phyloP scores from a whole-genome alignment of 1,140 invertebrate species.

The Globodera rostochiensis region DNA sequence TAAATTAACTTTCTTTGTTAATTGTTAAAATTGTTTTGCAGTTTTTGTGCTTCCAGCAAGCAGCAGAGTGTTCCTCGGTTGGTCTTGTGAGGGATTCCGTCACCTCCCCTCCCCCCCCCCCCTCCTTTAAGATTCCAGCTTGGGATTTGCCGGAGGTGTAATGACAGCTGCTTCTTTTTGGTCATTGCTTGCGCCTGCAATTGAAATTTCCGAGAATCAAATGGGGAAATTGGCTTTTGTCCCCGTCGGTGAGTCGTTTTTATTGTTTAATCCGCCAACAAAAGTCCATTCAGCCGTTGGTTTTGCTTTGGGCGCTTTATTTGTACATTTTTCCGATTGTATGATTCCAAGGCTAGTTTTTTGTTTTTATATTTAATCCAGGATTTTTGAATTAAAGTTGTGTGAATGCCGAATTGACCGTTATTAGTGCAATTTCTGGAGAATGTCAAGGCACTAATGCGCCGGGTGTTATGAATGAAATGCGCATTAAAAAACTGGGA shows the following conservation, averaged over 20 bases:
- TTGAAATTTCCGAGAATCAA: constrained; percentile 78
- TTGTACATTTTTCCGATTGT: constrained; percentile 88
- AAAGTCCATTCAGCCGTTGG: constrained; percentile 70
- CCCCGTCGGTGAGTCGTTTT: constrained; percentile 73
- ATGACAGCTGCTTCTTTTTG: constrained; percentile 98
- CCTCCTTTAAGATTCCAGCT: constrained; percentile 75
- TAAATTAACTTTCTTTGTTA: neutral
- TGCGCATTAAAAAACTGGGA: neutral
- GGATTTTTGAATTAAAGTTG: constrained; percentile 34
- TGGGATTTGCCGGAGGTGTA: constrained; percentile 93
- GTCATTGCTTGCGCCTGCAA: constrained; percentile 90
- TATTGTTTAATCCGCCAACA: neutral
- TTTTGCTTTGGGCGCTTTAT: constrained; percentile 88
- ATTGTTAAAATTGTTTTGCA: neutral
- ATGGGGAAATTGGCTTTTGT: constrained; percentile 84
- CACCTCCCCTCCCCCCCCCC: neutral
- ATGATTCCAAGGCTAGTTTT: constrained; percentile 75
- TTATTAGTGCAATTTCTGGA: constrained; percentile 39
- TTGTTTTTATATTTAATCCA: neutral
- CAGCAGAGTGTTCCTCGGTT: constrained; percentile 61
- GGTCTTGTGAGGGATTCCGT: constrained; percentile 5
- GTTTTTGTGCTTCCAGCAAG: constrained; percentile 77
- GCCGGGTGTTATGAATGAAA: constrained; percentile 5
- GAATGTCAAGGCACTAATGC: constrained; percentile 31
- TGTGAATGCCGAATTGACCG: constrained; percentile 37